Percentiles rank a stretch among this genome's conserved stretches.
Evolutionary conservation across 2,888 invertebrate species (phyloP).

Genomic region (Dysmachus trigonus): DNA sequence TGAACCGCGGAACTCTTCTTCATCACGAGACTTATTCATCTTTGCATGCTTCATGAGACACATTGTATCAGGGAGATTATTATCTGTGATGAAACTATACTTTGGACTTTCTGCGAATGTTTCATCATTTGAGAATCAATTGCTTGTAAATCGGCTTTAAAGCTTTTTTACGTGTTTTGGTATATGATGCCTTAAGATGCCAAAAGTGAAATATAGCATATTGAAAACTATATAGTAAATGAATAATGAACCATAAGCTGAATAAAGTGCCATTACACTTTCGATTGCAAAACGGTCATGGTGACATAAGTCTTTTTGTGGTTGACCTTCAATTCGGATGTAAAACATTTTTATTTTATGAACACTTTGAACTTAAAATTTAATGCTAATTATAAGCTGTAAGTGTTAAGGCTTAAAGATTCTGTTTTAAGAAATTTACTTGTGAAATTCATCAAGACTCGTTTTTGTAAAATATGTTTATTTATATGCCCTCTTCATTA

Average conservation of each 20-base stretch:
- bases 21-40: conserved; percentile 2
- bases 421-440: no score
- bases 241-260: not conserved
- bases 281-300: not conserved
- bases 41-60: not conserved
- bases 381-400: no score
- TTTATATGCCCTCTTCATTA: not conserved
- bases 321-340: not conserved
- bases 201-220: not conserved
- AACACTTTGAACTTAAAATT: no score
- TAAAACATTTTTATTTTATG: not conserved
- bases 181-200: not conserved
- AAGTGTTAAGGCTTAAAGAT: no score
- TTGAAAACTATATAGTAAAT: not conserved
- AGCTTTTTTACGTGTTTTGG: not conserved
- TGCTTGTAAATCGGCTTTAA: not conserved
- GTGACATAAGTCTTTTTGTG: not conserved
- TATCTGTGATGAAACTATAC: not conserved
- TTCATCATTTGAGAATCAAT: not conserved
- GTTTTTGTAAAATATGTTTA: not conserved
- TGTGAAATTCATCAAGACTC: no score
- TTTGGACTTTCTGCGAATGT: not conserved
- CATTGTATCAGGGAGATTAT: not conserved
- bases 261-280: not conserved
- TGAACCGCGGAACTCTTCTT: not conserved